Percentiles rank a stretch among this genome's conserved stretches.
phyloP scores from a whole-genome alignment of 2,888 invertebrate species.

The Lasioglossum lativentre region DNA sequence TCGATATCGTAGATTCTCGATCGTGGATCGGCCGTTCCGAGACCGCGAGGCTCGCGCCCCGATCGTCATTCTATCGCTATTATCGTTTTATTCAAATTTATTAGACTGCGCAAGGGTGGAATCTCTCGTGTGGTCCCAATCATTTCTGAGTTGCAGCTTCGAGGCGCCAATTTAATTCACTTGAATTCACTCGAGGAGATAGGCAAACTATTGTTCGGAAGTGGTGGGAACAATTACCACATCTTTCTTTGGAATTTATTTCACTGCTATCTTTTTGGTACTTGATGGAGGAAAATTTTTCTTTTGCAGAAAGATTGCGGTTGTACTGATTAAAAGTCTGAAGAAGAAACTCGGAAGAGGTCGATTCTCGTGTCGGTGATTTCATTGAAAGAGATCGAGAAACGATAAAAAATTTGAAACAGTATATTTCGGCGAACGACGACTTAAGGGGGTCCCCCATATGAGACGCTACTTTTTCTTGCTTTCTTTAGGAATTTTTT shows the following conservation, averaged over 20 bases:
- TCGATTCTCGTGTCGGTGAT: too few species aligned
- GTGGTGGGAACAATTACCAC: too few species aligned
- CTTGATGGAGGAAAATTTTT: too few species aligned
- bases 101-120: background rate
- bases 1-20: background rate
- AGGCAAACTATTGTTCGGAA: background rate
- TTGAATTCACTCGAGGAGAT: background rate
- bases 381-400: background rate
- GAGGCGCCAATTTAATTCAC: background rate
- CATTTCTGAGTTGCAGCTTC: background rate
- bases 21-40: background rate
- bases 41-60: background rate
- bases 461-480: too few species aligned
- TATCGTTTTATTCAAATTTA: background rate
- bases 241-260: too few species aligned
- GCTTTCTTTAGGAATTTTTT: too few species aligned
- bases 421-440: too few species aligned
- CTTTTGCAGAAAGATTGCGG: too few species aligned
- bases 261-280: too few species aligned
- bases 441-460: too few species aligned
- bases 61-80: background rate
- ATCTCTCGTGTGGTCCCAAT: background rate
- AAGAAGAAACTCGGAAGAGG: too few species aligned
- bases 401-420: background rate
- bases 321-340: too few species aligned